Evolutionary conservation across 2,113 vertebrate genomes (phyloP).

Genomic region (Hemiscyllium ocellatum): DNA sequence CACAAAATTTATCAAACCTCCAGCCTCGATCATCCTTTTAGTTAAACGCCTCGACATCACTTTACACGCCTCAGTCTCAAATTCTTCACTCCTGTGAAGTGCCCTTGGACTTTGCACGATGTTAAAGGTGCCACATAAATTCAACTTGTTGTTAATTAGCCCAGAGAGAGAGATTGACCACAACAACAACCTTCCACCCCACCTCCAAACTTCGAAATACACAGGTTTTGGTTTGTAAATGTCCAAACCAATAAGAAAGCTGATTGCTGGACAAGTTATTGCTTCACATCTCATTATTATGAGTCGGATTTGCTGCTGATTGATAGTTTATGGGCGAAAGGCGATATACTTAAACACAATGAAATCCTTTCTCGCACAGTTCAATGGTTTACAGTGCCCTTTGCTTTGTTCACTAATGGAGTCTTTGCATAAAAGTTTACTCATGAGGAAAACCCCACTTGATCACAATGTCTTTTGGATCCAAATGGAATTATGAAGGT

Average conservation of each 20-base stretch:
- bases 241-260: neutral
- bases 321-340: neutral
- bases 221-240: neutral
- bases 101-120: neutral
- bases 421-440: neutral
- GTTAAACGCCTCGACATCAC: too few relatives aligned
- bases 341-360: neutral
- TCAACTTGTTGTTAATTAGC: neutral
- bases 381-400: too few relatives aligned
- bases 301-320: neutral
- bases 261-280: neutral
- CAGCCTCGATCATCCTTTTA: too few relatives aligned
- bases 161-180: neutral
- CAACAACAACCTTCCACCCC: too few relatives aligned
- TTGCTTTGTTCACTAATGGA: neutral
- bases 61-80: too few relatives aligned
- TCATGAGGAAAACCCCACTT: neutral
- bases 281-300: neutral
- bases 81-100: neutral
- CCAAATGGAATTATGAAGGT: neutral
- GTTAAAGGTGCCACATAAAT: too few relatives aligned
- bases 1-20: too few relatives aligned
- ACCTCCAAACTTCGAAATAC: neutral
- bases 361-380: neutral
- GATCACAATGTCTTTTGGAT: neutral